Evolutionary conservation across 1,140 invertebrate species (phyloP).

Genomic region (Whitmania pigra): DNA sequence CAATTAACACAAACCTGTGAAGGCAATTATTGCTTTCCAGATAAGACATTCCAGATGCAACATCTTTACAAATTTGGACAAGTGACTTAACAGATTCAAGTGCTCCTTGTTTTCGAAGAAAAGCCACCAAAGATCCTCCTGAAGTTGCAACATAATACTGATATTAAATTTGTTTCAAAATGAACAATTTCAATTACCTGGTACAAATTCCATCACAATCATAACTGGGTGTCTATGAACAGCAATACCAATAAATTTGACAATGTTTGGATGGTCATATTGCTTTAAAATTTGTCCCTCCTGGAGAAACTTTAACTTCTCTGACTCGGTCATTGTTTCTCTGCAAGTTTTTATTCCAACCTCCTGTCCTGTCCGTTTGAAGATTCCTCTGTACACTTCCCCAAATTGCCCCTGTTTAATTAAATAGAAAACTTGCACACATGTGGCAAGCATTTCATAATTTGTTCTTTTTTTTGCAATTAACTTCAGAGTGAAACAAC

Average conservation of each 20-base stretch:
- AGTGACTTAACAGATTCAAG: conserved; percentile 52
- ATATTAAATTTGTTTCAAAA: neutral
- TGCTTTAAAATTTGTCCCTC: conserved; percentile 89
- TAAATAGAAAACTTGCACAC: conserved; percentile 1
- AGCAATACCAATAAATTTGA: conserved; percentile 86
- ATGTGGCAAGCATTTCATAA: no score
- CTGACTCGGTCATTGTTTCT: conserved; percentile 75
- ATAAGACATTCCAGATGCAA: conserved; percentile 86
- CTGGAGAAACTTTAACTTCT: conserved; percentile 87
- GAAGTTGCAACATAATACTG: conserved; percentile 27
- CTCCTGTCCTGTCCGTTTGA: conserved; percentile 59
- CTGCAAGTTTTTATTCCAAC: conserved; percentile 93
- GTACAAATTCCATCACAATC: conserved; percentile 97
- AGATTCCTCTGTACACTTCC: conserved; percentile 80
- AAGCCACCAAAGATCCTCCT: conserved; percentile 79
- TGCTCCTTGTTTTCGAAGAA: conserved; percentile 62
- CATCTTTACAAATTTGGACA: conserved; percentile 80
- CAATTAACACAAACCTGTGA: conserved; percentile 48
- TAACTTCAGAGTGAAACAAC: no score
- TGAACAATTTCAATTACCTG: conserved; percentile 49
- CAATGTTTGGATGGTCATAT: conserved; percentile 80
- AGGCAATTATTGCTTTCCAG: conserved; percentile 91
- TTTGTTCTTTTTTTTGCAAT: no score
- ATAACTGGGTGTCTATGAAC: conserved; percentile 95
- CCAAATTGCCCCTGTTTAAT: conserved; percentile 79